A percentile compares a stretch with the other conserved stretches of the same genome.
These are phyloP conservation scores for Neogale vison DNA, from an alignment of 2,113 vertebrate genomes.

Conservation along the genomic window DNA sequence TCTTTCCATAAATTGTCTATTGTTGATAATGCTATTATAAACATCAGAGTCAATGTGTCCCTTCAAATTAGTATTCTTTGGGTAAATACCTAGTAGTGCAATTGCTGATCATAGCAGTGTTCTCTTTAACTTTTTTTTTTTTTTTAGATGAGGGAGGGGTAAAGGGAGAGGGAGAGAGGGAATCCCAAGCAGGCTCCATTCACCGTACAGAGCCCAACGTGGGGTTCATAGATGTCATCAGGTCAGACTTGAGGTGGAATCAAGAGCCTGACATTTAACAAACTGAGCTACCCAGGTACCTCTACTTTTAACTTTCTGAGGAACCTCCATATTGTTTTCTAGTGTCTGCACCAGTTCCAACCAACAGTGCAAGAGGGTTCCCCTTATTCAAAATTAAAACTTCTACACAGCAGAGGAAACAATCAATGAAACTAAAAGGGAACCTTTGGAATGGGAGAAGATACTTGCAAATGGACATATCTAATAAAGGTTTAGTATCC, in stretches of 20 bases:
- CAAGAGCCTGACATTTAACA: background rate
- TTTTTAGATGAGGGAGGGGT: background rate
- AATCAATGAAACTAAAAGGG: background rate
- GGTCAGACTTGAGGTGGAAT: background rate
- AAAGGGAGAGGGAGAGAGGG: background rate
- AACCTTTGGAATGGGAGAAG: background rate
- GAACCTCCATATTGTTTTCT: background rate
- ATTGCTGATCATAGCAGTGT: background rate
- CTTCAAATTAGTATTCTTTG: too few species aligned
- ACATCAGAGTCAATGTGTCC: too few species aligned
- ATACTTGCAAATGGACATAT: background rate
- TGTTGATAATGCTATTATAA: too few species aligned
- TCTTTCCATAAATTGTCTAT: too few species aligned
- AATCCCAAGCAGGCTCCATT: background rate
- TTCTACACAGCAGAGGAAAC: background rate
- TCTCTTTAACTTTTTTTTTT: background rate
- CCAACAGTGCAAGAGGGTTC: background rate
- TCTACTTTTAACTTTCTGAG: background rate
- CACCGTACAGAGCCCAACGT: fast-evolving
- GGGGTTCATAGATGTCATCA: background rate
- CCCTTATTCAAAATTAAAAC: background rate
- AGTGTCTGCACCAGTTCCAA: background rate
- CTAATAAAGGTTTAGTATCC: background rate
- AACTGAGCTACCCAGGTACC: background rate
- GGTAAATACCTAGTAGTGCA: background rate